These are phyloP conservation scores for Hormiphora californensis DNA, from an alignment of 37 sponge, comb jelly and placozoan genomes.

Conservation along the genomic window DNA sequence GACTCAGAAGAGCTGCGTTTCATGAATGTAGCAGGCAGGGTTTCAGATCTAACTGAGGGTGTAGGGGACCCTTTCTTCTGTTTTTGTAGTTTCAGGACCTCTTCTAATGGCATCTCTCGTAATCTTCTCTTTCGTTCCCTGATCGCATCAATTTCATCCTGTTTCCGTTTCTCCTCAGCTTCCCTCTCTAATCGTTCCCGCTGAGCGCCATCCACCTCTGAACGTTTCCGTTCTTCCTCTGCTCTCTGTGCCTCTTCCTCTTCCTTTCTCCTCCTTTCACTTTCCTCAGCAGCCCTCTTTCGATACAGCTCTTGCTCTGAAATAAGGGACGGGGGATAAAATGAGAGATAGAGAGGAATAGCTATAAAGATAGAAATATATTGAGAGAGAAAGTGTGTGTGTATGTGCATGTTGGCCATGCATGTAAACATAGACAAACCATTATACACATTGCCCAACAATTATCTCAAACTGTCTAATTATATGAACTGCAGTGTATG, in stretches of 20 bases:
- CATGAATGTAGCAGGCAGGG: neutral
- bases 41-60: slow-evolving; percentile 32
- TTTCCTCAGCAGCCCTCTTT: neutral
- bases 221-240: neutral
- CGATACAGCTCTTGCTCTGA: slow-evolving; percentile 2
- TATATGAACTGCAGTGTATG: too few species aligned
- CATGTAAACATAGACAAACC: too few species aligned
- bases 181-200: neutral
- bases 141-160: slow-evolving; percentile 6
- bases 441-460: too few species aligned
- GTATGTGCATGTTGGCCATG: too few species aligned
- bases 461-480: too few species aligned
- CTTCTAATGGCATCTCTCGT: slow-evolving; percentile 31
- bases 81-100: slow-evolving; percentile 28
- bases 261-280: neutral
- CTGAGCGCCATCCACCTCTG: neutral
- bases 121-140: slow-evolving; percentile 32
- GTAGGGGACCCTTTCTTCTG: slow-evolving; percentile 28
- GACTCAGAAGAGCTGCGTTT: slow-evolving; percentile 16
- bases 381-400: too few species aligned
- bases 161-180: neutral
- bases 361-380: too few species aligned
- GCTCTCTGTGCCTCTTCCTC: neutral
- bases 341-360: too few species aligned
- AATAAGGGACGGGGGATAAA: neutral